Conservation (phyloP, 2,888 invertebrate species). For the Torymus aiolomorphi region DNA sequence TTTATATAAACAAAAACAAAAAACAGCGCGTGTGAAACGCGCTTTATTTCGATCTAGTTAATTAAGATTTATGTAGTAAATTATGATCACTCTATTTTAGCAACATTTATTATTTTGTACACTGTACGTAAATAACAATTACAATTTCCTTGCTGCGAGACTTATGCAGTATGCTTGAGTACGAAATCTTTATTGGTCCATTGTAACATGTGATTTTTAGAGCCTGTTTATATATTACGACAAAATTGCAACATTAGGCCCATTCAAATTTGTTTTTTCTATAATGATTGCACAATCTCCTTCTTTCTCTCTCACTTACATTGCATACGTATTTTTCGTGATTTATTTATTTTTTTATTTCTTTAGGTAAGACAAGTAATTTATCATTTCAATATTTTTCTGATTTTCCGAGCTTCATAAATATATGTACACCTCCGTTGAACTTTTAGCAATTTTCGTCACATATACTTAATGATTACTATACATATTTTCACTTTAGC, state of each 20-base stretch:
- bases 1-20: no score
- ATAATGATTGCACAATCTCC: conserved; percentile 22
- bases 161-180: conserved; percentile 43
- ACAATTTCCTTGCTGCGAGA: conserved; percentile 46
- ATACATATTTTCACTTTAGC: conserved; percentile 29
- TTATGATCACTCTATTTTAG: conserved; percentile 34
- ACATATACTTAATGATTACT: conserved; percentile 22
- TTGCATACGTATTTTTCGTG: conserved; percentile 8
- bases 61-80: conserved; percentile 7
- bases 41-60: background rate
- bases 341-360: conserved; percentile 15
- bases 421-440: conserved; percentile 2
- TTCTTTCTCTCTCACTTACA: background rate
- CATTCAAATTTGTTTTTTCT: conserved; percentile 9
- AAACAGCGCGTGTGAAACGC: no score
- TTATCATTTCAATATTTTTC: conserved; percentile 20
- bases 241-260: conserved; percentile 41
- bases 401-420: background rate
- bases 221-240: conserved; percentile 35
- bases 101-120: conserved; percentile 56
- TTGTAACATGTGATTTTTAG: conserved; percentile 46
- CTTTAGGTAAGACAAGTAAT: conserved; percentile 22
- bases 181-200: conserved; percentile 54
- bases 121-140: conserved; percentile 53
- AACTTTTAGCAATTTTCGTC: conserved; percentile 10